These are phyloP conservation scores for Cyprinodon variegatus DNA, from an alignment of 2,113 vertebrate genomes.

Conservation along the genomic window DNA sequence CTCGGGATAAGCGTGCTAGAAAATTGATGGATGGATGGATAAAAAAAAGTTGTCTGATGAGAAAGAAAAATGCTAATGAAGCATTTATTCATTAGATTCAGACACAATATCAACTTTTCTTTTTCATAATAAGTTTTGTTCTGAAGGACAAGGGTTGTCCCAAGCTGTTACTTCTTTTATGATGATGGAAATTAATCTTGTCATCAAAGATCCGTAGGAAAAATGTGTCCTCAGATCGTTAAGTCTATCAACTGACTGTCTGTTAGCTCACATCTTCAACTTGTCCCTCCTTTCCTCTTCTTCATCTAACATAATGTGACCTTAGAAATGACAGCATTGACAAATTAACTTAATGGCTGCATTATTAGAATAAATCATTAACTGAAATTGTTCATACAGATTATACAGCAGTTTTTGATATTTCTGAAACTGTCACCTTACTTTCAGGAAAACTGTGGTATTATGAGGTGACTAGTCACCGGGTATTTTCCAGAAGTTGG, in stretches of 20 bases:
- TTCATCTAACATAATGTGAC: slow-evolving; percentile 30
- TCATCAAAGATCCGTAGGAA: not conserved
- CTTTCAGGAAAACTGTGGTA: no score
- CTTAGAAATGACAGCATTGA: slow-evolving; percentile 38
- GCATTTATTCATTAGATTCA: no score
- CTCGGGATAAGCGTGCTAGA: no score
- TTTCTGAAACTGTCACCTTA: not conserved
- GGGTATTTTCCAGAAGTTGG: not conserved
- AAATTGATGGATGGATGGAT: no score
- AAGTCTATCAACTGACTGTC: slow-evolving; percentile 8
- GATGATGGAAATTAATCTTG: not conserved
- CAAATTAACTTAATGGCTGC: slow-evolving; percentile 3
- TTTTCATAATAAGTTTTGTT: not conserved
- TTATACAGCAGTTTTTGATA: not conserved
- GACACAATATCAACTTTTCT: no score
- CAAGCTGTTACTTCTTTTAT: not conserved
- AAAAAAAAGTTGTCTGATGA: no score
- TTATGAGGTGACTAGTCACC: no score
- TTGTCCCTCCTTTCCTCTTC: slow-evolving; percentile 30
- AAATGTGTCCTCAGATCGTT: not conserved
- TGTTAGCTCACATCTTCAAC: slow-evolving; percentile 33
- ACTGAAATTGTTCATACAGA: slow-evolving; percentile 21
- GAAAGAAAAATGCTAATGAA: no score
- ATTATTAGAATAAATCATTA: slow-evolving; percentile 40
- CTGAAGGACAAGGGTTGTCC: not conserved